Percentiles rank a stretch among this genome's conserved stretches.
phyloP scores from a whole-genome alignment of 2,797 vertebrate species.

The Chiloscyllium punctatum region DNA sequence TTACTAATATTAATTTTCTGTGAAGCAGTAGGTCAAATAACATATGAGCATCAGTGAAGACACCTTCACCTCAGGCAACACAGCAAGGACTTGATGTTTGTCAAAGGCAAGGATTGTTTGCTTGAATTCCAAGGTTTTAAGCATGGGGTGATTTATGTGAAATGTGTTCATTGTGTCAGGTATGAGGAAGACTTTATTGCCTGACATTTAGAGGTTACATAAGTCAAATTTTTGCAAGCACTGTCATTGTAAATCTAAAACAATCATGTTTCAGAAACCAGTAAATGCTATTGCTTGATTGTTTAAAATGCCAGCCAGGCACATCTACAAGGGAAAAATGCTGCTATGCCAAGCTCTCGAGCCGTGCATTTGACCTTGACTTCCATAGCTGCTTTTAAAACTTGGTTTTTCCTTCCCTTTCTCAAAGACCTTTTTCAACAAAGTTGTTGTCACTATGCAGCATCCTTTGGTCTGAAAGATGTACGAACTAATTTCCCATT shows the following conservation, averaged over 20 bases:
- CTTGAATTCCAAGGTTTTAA: constrained; percentile 17
- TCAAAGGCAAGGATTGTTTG: constrained; percentile 36
- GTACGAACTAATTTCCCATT: background rate
- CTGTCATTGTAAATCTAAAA: constrained; percentile 1
- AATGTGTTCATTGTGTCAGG: background rate
- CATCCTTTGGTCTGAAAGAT: background rate
- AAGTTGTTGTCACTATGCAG: background rate
- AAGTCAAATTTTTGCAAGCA: constrained; percentile 19
- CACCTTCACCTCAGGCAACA: constrained; percentile 30
- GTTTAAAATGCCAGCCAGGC: background rate
- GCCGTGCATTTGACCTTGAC: background rate
- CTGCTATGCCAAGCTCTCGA: background rate
- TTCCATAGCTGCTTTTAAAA: background rate
- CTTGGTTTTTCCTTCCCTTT: too few species aligned
- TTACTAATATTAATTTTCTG: constrained; percentile 32
- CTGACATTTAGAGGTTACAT: constrained; percentile 25
- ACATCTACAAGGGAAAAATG: background rate
- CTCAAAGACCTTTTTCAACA: background rate
- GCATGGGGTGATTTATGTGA: constrained; percentile 25
- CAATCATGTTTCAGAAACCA: constrained; percentile 8
- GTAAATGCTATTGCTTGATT: background rate
- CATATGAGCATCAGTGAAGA: constrained; percentile 21
- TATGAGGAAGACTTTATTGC: constrained; percentile 28
- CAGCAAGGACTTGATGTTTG: constrained; percentile 20
- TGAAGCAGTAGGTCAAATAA: constrained; percentile 30